These are phyloP conservation scores for Calephelis virginiensis DNA, from an alignment of 1,140 invertebrate genomes.

Conservation along the genomic window DNA sequence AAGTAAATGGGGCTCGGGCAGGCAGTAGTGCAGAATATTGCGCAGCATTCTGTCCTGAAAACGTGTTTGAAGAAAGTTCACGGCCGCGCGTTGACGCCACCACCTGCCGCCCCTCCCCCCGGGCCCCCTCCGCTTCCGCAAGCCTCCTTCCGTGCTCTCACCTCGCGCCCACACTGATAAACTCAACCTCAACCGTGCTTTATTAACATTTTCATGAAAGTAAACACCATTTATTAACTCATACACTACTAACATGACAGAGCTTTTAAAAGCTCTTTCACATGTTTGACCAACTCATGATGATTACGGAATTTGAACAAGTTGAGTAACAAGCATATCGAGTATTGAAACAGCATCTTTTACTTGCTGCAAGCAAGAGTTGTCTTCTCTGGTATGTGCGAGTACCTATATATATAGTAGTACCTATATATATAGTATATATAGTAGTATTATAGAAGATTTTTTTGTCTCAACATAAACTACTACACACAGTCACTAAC, in stretches of 20 bases:
- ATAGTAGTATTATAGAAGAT: too few species aligned
- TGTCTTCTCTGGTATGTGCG: too few species aligned
- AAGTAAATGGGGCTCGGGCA: slow-evolving; percentile 27
- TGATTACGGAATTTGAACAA: neutral
- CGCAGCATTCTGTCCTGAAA: slow-evolving; percentile 74
- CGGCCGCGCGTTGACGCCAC: slow-evolving; percentile 73
- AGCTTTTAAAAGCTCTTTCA: neutral
- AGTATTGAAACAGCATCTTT: too few species aligned
- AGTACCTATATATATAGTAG: too few species aligned
- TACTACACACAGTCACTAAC: too few species aligned
- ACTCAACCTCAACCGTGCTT: slow-evolving; percentile 19
- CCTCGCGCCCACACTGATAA: slow-evolving; percentile 42
- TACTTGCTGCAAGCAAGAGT: too few species aligned
- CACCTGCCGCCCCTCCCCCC: slow-evolving; percentile 42
- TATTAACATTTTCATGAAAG: slow-evolving; percentile 5
- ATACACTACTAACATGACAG: neutral
- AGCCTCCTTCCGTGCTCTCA: slow-evolving; percentile 41
- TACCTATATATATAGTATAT: too few species aligned
- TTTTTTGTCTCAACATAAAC: too few species aligned
- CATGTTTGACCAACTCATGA: neutral
- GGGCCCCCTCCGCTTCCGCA: slow-evolving; percentile 40
- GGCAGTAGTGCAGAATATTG: slow-evolving; percentile 57
- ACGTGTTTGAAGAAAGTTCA: slow-evolving; percentile 77
- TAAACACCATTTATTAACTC: slow-evolving; percentile 10
- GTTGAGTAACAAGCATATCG: too few species aligned